These are phyloP conservation scores for Corythucha ciliata DNA, from an alignment of 2,888 invertebrate species.

Conservation along the genomic window DNA sequence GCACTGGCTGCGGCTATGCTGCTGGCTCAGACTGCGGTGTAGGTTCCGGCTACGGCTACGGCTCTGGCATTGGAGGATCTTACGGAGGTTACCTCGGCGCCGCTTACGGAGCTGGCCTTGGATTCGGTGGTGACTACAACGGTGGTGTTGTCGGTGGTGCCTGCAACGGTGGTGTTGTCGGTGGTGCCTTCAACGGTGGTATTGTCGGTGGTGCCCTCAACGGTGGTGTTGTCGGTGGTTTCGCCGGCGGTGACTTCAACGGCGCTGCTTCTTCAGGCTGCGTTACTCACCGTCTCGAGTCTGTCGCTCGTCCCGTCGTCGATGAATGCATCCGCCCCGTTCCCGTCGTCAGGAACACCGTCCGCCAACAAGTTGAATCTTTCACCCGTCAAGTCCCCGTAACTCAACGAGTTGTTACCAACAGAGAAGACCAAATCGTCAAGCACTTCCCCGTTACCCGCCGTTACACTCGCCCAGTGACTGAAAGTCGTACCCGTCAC, in stretches of 20 bases:
- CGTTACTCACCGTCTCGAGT: constrained; percentile 18
- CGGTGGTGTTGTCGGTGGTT: background rate
- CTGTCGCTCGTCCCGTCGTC: constrained; percentile 22
- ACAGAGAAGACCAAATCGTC: constrained; percentile 17
- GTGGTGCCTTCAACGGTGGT: background rate
- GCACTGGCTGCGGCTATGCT: background rate
- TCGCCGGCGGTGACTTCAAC: constrained; percentile 13
- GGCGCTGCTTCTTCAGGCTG: constrained; percentile 12
- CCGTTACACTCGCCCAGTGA: constrained; percentile 17
- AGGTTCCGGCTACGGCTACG: background rate
- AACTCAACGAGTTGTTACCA: constrained; percentile 7
- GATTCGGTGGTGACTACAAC: too few species aligned
- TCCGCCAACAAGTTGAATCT: constrained; percentile 10
- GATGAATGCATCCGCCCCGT: constrained; percentile 24
- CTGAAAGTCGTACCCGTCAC: constrained; percentile 25
- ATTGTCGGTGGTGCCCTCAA: background rate
- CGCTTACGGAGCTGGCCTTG: too few species aligned
- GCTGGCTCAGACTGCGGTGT: background rate
- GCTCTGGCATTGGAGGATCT: background rate
- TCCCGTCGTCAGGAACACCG: constrained; percentile 17
- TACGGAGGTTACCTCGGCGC: too few species aligned
- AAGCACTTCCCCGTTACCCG: constrained; percentile 19
- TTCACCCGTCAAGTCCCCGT: constrained; percentile 26
- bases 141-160: too few species aligned
- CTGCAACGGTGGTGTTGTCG: too few species aligned